Evolutionary conservation across 2,888 invertebrate species (phyloP).

Genomic region (Ganaspis brasiliensis): DNA sequence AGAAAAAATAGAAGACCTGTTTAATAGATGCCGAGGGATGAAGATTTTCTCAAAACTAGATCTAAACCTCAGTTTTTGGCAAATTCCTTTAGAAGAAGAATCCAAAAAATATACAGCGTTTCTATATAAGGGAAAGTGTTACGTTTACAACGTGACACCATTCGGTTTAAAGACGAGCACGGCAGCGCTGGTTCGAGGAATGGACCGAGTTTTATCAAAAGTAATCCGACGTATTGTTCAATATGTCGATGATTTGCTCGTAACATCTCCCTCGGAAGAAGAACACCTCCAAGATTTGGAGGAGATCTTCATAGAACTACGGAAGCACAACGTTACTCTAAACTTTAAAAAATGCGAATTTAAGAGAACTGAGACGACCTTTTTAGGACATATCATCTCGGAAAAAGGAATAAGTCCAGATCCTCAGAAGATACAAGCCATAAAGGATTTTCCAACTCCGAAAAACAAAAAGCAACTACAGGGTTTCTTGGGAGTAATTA

Average conservation of each 20-base stretch:
- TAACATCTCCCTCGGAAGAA: slow-evolving; percentile 2
- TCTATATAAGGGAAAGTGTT: slow-evolving; percentile 44
- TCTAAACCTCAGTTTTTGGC: slow-evolving; percentile 59
- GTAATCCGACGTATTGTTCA: too few relatives aligned
- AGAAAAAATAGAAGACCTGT: slow-evolving; percentile 31
- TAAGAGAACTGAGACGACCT: slow-evolving; percentile 72
- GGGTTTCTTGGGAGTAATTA: slow-evolving; percentile 48
- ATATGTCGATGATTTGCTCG: slow-evolving; percentile 50
- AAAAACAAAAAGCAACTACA: slow-evolving; percentile 47
- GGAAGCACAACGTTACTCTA: slow-evolving; percentile 42
- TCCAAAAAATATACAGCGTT: slow-evolving; percentile 51
- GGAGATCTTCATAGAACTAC: slow-evolving; percentile 50
- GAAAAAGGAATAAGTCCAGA: slow-evolving; percentile 45
- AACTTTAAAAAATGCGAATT: slow-evolving; percentile 81
- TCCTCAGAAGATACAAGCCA: slow-evolving; percentile 47
- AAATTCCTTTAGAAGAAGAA: slow-evolving; percentile 51
- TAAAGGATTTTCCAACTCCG: slow-evolving; percentile 26
- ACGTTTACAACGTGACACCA: slow-evolving; percentile 48
- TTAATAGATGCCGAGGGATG: slow-evolving; percentile 44
- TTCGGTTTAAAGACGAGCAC: slow-evolving; percentile 47
- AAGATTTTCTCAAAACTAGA: slow-evolving; percentile 51
- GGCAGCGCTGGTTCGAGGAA: not conserved
- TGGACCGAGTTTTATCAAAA: too few relatives aligned
- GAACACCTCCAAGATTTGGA: slow-evolving; percentile 56
- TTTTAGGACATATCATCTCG: slow-evolving; percentile 45